Conservation (phyloP, 2,797 vertebrate species). For the Centroberyx gerrardi region DNA sequence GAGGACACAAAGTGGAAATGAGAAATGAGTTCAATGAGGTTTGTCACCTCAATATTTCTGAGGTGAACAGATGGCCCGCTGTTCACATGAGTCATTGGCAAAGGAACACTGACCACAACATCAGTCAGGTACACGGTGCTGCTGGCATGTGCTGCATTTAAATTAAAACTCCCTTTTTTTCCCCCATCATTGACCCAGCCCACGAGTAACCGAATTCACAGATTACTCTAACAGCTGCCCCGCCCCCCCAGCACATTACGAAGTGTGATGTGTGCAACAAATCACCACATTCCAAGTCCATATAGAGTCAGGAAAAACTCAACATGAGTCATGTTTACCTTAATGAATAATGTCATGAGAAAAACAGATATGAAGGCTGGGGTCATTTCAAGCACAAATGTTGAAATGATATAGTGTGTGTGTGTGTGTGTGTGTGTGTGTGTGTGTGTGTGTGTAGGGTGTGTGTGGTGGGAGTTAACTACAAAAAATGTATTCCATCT, state of each 20-base stretch:
- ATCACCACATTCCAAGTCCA: slow-evolving; percentile 73
- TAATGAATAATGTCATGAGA: slow-evolving; percentile 46
- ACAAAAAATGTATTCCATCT: neutral
- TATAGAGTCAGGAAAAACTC: slow-evolving; percentile 68
- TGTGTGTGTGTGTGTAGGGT: neutral
- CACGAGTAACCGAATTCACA: slow-evolving; percentile 15
- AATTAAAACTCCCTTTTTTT: slow-evolving; percentile 19
- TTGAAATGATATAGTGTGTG: neutral
- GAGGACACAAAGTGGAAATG: slow-evolving; percentile 20
- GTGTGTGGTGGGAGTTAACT: neutral
- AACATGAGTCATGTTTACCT: slow-evolving; percentile 56
- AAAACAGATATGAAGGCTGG: slow-evolving; percentile 23
- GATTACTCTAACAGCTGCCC: slow-evolving; percentile 41
- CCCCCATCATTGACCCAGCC: slow-evolving; percentile 17
- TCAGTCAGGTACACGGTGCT: slow-evolving; percentile 26
- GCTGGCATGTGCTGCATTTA: slow-evolving; percentile 28
- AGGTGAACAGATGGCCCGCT: slow-evolving; percentile 59
- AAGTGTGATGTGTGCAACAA: slow-evolving; percentile 56
- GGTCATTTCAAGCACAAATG: slow-evolving; percentile 28
- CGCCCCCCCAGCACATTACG: slow-evolving; percentile 16
- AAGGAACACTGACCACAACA: slow-evolving; percentile 30
- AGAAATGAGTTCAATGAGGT: slow-evolving; percentile 34
- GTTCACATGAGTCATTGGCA: slow-evolving; percentile 40
- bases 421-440: neutral
- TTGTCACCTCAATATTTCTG: slow-evolving; percentile 40